phyloP scores from a whole-genome alignment of 2,113 vertebrate species.

The Nestor notabilis region DNA sequence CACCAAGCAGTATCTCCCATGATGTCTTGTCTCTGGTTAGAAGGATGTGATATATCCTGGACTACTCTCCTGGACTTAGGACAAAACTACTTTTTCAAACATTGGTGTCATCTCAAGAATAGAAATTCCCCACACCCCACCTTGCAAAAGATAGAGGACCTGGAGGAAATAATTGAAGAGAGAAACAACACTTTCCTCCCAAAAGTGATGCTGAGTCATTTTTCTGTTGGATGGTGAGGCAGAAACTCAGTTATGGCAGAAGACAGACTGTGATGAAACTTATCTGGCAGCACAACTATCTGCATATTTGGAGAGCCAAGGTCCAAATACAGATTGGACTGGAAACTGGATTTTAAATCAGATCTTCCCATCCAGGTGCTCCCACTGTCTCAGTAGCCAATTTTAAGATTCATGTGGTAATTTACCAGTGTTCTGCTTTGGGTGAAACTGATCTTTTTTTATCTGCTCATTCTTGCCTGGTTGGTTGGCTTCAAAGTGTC shows the following conservation, averaged over 20 bases:
- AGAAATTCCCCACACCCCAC: neutral
- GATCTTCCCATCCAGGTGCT: neutral
- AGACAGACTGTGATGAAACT: neutral
- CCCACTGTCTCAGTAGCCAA: neutral
- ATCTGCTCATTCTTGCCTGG: neutral
- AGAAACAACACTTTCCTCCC: neutral
- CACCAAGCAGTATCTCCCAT: neutral
- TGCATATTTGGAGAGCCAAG: neutral
- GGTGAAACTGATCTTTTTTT: neutral
- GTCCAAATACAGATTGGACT: neutral
- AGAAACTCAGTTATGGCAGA: conserved; percentile 30
- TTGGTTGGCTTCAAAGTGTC: neutral
- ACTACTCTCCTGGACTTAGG: neutral
- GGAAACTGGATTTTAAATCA: neutral
- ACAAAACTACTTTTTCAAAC: neutral
- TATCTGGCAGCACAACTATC: neutral
- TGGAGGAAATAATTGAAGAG: neutral
- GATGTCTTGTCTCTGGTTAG: neutral
- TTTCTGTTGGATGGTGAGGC: neutral
- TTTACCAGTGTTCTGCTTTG: neutral
- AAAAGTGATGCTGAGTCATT: neutral
- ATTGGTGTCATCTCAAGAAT: neutral
- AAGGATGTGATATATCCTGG: neutral
- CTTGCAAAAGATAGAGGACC: neutral
- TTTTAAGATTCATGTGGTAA: neutral